These are phyloP conservation scores for Odontamblyopus rebecca DNA, from an alignment of 2,797 vertebrate genomes.

Conservation along the genomic window DNA sequence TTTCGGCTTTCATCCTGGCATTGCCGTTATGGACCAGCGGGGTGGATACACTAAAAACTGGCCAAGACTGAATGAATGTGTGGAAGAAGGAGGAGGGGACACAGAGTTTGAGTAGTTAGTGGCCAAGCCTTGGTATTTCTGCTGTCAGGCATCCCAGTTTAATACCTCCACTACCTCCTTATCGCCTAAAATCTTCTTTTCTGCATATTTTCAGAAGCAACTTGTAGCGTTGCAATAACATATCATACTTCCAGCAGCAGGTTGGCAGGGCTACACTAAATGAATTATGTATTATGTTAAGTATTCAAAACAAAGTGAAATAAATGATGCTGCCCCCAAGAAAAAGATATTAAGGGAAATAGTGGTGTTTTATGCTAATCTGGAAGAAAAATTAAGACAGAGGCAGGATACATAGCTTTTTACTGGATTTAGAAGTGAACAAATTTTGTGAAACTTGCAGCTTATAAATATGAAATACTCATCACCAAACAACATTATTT, in stretches of 20 bases:
- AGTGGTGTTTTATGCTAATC: constrained; percentile 37
- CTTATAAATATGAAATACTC: constrained; percentile 23
- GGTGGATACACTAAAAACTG: constrained; percentile 36
- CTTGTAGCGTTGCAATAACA: constrained; percentile 24
- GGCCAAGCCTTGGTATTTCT: constrained; percentile 44
- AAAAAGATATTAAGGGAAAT: constrained; percentile 31
- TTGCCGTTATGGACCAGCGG: constrained; percentile 32
- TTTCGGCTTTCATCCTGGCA: constrained; percentile 34
- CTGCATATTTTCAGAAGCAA: constrained; percentile 29
- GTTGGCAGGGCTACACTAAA: constrained; percentile 30
- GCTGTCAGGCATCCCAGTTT: constrained; percentile 42
- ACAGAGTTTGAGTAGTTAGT: constrained; percentile 23
- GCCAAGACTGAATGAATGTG: constrained; percentile 46
- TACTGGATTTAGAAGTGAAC: constrained; percentile 20
- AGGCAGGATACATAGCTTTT: constrained; percentile 25
- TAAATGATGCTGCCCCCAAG: constrained; percentile 31
- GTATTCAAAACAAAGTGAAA: constrained; percentile 39
- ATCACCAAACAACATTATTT: constrained; percentile 12
- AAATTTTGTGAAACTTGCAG: constrained; percentile 12
- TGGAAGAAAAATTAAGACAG: constrained; percentile 28
- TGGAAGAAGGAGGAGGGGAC: constrained; percentile 34
- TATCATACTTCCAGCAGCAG: constrained; percentile 26
- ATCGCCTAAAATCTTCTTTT: constrained; percentile 38
- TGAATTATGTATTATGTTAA: constrained; percentile 46
- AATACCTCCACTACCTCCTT: constrained; percentile 27